These are phyloP conservation scores for Eueides isabella DNA, from an alignment of 1,140 invertebrate species.

Conservation along the genomic window DNA sequence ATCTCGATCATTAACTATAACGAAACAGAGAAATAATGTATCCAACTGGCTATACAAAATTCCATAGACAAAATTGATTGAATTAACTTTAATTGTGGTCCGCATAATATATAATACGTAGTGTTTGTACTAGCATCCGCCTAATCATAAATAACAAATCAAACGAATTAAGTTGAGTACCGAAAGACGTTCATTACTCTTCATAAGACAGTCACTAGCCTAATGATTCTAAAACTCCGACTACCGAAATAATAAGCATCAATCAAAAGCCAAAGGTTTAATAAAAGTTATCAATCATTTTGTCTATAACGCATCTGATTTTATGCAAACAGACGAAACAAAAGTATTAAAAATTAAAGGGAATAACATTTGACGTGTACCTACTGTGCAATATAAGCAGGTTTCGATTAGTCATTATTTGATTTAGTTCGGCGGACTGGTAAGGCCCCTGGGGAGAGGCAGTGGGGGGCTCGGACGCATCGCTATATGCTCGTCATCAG, in stretches of 20 bases:
- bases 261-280: slow-evolving; percentile 76
- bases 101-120: slow-evolving; percentile 52
- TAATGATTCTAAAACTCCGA: slow-evolving; percentile 79
- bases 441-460: slow-evolving; percentile 65
- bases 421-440: slow-evolving; percentile 77
- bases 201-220: slow-evolving; percentile 73
- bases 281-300: slow-evolving; percentile 79
- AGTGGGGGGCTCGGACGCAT: slow-evolving; percentile 68
- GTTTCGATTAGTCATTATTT: slow-evolving; percentile 82
- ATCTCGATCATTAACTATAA: slow-evolving; percentile 53
- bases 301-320: slow-evolving; percentile 78
- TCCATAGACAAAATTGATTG: slow-evolving; percentile 58
- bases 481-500: slow-evolving; percentile 68
- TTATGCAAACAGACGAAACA: slow-evolving; percentile 77
- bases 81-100: slow-evolving; percentile 67
- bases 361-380: slow-evolving; percentile 80
- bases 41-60: slow-evolving; percentile 41
- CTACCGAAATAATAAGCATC: slow-evolving; percentile 81
- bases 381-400: slow-evolving; percentile 81
- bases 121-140: slow-evolving; percentile 52
- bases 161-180: slow-evolving; percentile 51
- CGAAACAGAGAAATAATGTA: slow-evolving; percentile 45
- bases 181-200: slow-evolving; percentile 71
- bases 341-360: slow-evolving; percentile 76
- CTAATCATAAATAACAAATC: slow-evolving; percentile 48